Base-by-base conservation (phyloP, 2,113 vertebrate genomes). In the Scomber japonicus region DNA sequence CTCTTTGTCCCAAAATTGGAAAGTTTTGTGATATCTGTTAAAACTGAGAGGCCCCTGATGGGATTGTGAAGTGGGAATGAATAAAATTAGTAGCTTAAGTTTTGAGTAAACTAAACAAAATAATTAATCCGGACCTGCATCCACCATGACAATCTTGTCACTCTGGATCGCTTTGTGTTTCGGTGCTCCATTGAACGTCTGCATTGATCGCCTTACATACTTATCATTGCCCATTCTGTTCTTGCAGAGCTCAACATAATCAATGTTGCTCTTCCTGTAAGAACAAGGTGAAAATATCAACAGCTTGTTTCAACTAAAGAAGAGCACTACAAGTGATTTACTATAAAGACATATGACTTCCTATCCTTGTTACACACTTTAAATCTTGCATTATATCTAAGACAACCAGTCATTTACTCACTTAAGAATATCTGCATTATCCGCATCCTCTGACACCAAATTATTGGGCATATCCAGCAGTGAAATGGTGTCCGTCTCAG, bases 131-230 rank as follows among this genome's bases (percentile, higher is more conserved):
- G 73, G 88, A 97, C 97, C 96, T 95, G 95, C 92, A 7, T 97
- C 96, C 75, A 89, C 90, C 73, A 71, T 67, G 50, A 64, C 0
- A 83, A 97, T 87, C 44, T 15, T 75, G 1, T 97, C 94, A 87
- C 94, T 96, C n/a, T 98, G 97, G 68, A 93, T 89, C 1, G 95
- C 92, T 86, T 97, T 98, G 71, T 74, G 90, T 88, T 98, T 99
- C 1, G 79, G n/a, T 0, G 93, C 94, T 50, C 92, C 94, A 0
- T 88, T 94, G 27, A 97, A 71, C 2, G 97, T 98, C 90, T 98
- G 97, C 92, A 93, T 94, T 64, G 80, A 88, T 54, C 93, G 95
- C 11, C 93, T 96, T 13, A 93, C 86, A 45, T 95, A 97, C 35
- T 86, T 82, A 31, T 97, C 94, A 1, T 95, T 96, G 12, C 87